Evolutionary conservation across 2,113 vertebrate genomes (phyloP), one percentile per base, ranked within the genome.

Genomic region (Fulica atra): DNA sequence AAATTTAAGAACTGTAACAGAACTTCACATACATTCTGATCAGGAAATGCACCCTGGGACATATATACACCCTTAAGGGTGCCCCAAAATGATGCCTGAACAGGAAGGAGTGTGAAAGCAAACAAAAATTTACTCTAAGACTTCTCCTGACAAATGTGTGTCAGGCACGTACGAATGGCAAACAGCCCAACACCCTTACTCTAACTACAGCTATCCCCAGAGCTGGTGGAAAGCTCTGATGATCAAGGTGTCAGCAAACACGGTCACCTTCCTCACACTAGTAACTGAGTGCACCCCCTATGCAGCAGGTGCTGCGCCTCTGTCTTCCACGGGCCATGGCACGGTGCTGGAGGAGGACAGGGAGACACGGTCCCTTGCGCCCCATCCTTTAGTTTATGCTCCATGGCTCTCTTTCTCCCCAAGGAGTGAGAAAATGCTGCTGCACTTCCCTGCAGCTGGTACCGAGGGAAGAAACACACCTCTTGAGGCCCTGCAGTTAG

Each of bases 221-320:
- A 86, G 84, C 36, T 13, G 5, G 35, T 7, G 57, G 20, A 81
- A 29, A 29, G 42, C 46, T 11, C 50, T 24, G n/a, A 71, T 68
- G 29, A 54, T 23, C 10, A 56, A 60, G 70, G 35, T 36, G 23
- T 28, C 53, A 42, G 38, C 28, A 86, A 69, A 54, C 53, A 76
- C 0, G 0, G 33, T 10, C 17, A 12, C 17, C 44, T 77, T 65
- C 51, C n/a, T 24, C 0, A 4, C 57, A 33, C 20, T 28, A 25
- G 29, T 24, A 36, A 59, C 64, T 48, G 60, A 78, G 12, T 7
- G 10, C 10, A 19, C 35, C 56, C 28, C 19, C 35, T 1, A 0
- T 31, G 28, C 70, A 66, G 80, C 64, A 57, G 77, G 60, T 61
- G 56, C 59, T 3, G 2, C 44, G 26, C 66, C 66, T 50, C 61